These are phyloP conservation scores for Hestina assimilis DNA, from an alignment of 1,140 invertebrate species.

Conservation along the genomic window DNA sequence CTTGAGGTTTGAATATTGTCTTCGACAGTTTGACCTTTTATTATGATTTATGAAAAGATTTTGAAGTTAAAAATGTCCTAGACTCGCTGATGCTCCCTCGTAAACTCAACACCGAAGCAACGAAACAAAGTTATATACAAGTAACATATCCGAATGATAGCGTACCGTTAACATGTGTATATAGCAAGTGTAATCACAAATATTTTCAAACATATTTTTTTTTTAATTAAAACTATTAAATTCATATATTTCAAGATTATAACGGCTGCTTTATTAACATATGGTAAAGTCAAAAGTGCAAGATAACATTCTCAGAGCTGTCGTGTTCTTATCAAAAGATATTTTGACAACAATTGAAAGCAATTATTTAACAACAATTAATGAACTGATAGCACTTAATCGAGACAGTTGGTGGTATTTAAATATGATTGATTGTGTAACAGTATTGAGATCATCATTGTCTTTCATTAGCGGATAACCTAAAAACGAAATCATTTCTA, in stretches of 20 bases:
- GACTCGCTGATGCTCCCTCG: no score
- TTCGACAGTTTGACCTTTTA: no score
- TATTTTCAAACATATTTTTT: no score
- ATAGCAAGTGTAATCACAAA: no score
- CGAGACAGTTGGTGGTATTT: not conserved
- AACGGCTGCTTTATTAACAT: not conserved
- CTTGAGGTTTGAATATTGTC: no score
- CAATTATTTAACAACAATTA: conserved; percentile 2
- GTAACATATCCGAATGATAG: no score
- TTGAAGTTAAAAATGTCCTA: no score
- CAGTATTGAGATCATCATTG: not conserved
- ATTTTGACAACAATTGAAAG: conserved; percentile 1
- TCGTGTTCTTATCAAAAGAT: not conserved
- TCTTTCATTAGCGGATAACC: not conserved
- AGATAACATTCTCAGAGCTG: not conserved
- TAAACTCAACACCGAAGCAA: no score
- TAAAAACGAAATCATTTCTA: not conserved
- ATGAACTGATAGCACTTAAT: not conserved
- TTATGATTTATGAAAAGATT: no score
- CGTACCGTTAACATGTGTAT: no score
- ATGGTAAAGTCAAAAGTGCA: not conserved
- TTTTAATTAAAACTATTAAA: no score
- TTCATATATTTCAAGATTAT: not conserved
- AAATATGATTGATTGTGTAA: not conserved
- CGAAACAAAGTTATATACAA: no score